Percentiles rank a stretch among this genome's conserved stretches.
These are phyloP conservation scores for Microctenopoma steveboyesi DNA, from an alignment of 2,797 vertebrate genomes.

Conservation along the genomic window DNA sequence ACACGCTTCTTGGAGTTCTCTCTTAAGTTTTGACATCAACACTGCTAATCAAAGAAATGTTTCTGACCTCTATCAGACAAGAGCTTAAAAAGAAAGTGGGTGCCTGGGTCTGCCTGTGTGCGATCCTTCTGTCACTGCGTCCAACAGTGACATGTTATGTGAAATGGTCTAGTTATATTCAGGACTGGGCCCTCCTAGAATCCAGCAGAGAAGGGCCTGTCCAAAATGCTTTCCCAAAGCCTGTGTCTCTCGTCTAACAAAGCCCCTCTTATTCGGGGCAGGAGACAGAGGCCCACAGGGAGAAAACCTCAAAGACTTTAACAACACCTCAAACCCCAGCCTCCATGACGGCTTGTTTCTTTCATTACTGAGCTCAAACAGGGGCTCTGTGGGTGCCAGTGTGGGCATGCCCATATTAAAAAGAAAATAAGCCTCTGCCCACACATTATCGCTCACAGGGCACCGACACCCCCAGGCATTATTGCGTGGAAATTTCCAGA, in stretches of 20 bases:
- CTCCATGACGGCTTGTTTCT: conserved; percentile 76
- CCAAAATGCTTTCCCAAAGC: conserved; percentile 74
- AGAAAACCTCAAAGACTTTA: conserved; percentile 83
- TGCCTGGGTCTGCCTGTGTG: conserved; percentile 28
- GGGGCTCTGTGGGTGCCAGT: conserved; percentile 78
- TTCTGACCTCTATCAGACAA: conserved; percentile 35
- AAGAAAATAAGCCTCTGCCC: conserved; percentile 81
- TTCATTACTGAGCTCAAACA: conserved; percentile 79
- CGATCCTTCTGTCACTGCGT: conserved; percentile 33
- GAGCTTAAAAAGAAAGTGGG: conserved; percentile 25
- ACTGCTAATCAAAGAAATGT: conserved; percentile 46
- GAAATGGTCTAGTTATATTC: conserved; percentile 51
- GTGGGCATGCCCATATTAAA: conserved; percentile 79
- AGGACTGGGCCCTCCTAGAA: conserved; percentile 50
- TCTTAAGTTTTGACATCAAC: conserved; percentile 59
- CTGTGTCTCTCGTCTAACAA: conserved; percentile 75
- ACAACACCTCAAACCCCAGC: conserved; percentile 81
- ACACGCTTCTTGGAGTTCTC: conserved; percentile 44
- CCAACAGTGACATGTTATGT: conserved; percentile 49
- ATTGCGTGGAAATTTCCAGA: conserved; percentile 80
- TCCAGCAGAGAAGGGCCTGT: conserved; percentile 67
- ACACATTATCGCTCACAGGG: conserved; percentile 81
- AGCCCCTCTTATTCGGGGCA: conserved; percentile 78
- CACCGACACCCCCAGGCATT: conserved; percentile 80
- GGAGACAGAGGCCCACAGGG: conserved; percentile 78